Percentiles rank a stretch among this genome's conserved stretches.
Conservation (phyloP, 2,797 vertebrate genomes). For the Echiichthys vipera region DNA sequence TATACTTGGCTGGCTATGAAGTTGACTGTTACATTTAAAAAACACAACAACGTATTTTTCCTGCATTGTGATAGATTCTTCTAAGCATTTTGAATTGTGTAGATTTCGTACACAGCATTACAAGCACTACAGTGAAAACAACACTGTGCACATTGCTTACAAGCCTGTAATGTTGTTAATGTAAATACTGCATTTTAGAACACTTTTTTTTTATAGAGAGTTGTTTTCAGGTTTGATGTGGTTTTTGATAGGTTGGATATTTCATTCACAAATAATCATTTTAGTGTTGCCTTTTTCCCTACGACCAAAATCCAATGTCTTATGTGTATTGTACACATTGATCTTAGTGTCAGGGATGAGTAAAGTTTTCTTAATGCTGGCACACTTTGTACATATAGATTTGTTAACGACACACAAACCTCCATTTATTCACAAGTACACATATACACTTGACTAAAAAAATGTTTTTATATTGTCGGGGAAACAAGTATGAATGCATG, state of each 20-base stretch:
- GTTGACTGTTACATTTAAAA: constrained; percentile 84
- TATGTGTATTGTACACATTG: constrained; percentile 79
- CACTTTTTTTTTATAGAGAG: constrained; percentile 63
- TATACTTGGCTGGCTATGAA: constrained; percentile 81
- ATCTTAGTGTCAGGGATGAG: constrained; percentile 80
- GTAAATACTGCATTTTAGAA: constrained; percentile 79
- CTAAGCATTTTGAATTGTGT: constrained; percentile 73
- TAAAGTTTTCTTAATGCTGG: constrained; percentile 76
- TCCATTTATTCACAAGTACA: constrained; percentile 75
- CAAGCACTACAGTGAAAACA: constrained; percentile 75
- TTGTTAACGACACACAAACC: constrained; percentile 72
- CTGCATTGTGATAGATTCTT: constrained; percentile 71
- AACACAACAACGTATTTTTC: constrained; percentile 47
- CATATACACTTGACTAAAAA: constrained; percentile 72
- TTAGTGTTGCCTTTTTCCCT: constrained; percentile 78
- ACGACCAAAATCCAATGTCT: constrained; percentile 85
- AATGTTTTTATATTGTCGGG: constrained; percentile 74
- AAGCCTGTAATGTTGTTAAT: constrained; percentile 76
- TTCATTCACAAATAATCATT: constrained; percentile 76
- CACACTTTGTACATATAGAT: constrained; percentile 76
- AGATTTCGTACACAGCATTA: constrained; percentile 75
- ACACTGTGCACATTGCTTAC: constrained; percentile 79
- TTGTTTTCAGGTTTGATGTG: constrained; percentile 76
- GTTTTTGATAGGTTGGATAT: constrained; percentile 76
- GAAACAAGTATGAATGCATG: constrained; percentile 76